Evolutionary conservation across 2,113 vertebrate species (phyloP).

Genomic region (Calonectris borealis): DNA sequence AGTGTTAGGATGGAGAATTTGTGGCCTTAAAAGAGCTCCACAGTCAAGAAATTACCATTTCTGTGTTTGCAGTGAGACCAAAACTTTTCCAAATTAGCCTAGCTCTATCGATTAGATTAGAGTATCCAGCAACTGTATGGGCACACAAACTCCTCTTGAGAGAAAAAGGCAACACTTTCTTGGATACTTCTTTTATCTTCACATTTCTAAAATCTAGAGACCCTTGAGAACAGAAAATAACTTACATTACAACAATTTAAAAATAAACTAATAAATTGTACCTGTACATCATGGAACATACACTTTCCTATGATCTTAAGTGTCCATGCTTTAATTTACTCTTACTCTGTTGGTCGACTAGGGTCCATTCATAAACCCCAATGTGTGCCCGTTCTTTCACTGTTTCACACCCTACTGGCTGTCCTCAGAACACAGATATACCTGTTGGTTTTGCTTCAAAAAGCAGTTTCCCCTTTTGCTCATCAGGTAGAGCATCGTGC

Average conservation of each 20-base stretch:
- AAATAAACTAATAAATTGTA: neutral
- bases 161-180: neutral
- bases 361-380: neutral
- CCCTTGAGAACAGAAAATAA: neutral
- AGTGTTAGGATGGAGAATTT: neutral
- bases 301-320: neutral
- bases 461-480: neutral
- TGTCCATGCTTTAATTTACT: neutral
- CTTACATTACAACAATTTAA: neutral
- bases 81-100: neutral
- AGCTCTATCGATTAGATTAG: neutral
- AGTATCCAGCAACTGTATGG: neutral
- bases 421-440: neutral
- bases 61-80: neutral
- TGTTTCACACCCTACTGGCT: neutral
- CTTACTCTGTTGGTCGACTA: neutral
- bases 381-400: neutral
- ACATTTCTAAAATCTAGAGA: neutral
- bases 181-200: neutral
- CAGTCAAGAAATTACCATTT: neutral
- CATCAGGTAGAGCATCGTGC: neutral
- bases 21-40: neutral
- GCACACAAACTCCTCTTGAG: neutral
- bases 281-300: neutral
- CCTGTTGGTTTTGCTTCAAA: neutral